Percentiles rank a stretch among this genome's conserved stretches.
Conservation (phyloP, 92 coral and sea anemone genomes). For the Hydrozoanthus gracilis region DNA sequence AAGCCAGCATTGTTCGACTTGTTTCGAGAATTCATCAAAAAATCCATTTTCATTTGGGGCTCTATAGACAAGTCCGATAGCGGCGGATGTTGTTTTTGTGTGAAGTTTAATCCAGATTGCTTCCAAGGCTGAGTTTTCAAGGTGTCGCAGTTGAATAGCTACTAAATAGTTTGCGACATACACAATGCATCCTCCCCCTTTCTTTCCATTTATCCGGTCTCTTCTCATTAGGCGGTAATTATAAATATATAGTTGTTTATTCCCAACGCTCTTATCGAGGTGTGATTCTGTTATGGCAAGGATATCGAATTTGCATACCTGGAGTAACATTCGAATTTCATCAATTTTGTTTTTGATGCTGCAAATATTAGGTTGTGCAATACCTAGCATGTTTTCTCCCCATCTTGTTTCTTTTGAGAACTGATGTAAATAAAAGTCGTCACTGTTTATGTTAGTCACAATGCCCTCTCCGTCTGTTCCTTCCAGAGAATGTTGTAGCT, state of each 20-base stretch:
- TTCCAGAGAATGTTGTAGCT: conserved; percentile 1
- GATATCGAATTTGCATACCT: conserved; percentile 47
- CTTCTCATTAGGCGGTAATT: conserved; percentile 45
- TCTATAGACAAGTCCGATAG: conserved; percentile 51
- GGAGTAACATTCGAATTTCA: conserved; percentile 25
- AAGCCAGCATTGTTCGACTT: conserved; percentile 55
- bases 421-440: conserved; percentile 5
- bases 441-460: neutral
- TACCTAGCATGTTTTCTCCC: conserved; percentile 36
- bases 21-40: conserved; percentile 41
- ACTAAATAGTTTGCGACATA: conserved; percentile 49
- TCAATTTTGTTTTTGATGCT: conserved; percentile 49
- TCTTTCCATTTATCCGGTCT: conserved; percentile 36
- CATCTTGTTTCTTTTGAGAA: neutral
- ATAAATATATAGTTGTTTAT: conserved; percentile 32
- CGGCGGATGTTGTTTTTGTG: conserved; percentile 38
- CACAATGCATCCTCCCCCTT: conserved; percentile 55
- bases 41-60: conserved; percentile 51
- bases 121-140: conserved; percentile 36
- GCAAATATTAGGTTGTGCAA: conserved; percentile 52
- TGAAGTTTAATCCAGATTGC: conserved; percentile 52
- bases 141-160: conserved; percentile 43
- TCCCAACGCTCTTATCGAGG: conserved; percentile 40
- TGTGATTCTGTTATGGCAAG: conserved; percentile 57
- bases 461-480: neutral